A percentile compares a stretch with the other conserved stretches of the same genome.
Conservation (phyloP, 2,888 invertebrate species). For the Cantharis rufa region DNA sequence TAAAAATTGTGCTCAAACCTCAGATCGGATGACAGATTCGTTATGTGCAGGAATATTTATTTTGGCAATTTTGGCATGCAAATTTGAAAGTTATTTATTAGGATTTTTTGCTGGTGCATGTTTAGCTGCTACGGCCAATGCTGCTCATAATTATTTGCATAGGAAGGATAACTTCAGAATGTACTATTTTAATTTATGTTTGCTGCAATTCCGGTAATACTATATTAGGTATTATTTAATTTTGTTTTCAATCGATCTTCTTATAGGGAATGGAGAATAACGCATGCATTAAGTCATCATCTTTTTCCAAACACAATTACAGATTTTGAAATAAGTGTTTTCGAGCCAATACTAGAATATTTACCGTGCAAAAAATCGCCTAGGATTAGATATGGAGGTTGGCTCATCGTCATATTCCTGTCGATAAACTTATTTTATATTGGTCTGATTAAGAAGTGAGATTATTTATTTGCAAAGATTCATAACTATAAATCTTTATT, state of each 20-base stretch:
- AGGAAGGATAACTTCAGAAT: slow-evolving; percentile 76
- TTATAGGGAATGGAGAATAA: slow-evolving; percentile 58
- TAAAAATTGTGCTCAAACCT: slow-evolving; percentile 46
- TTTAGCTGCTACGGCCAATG: slow-evolving; percentile 63
- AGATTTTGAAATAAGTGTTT: slow-evolving; percentile 72
- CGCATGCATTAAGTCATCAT: slow-evolving; percentile 79
- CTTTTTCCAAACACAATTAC: slow-evolving; percentile 75
- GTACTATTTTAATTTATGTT: slow-evolving; percentile 74
- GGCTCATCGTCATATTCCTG: slow-evolving; percentile 58
- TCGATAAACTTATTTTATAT: slow-evolving; percentile 36
- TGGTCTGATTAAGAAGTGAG: slow-evolving; percentile 28
- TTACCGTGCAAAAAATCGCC: slow-evolving; percentile 64
- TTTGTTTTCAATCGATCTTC: neutral
- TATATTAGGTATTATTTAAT: neutral
- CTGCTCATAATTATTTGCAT: slow-evolving; percentile 80
- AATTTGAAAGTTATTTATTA: slow-evolving; percentile 51
- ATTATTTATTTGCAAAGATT: neutral
- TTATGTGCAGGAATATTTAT: slow-evolving; percentile 49
- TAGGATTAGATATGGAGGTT: slow-evolving; percentile 59
- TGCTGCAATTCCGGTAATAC: slow-evolving; percentile 59
- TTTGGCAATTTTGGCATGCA: slow-evolving; percentile 45
- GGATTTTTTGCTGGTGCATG: slow-evolving; percentile 61
- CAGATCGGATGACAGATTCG: slow-evolving; percentile 55
- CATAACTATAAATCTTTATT: neutral
- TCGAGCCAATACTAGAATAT: slow-evolving; percentile 71